Percentiles rank a stretch among this genome's conserved stretches.
Conservation (phyloP, 1,140 invertebrate genomes). For the Aphaenogaster ashmeadi region DNA sequence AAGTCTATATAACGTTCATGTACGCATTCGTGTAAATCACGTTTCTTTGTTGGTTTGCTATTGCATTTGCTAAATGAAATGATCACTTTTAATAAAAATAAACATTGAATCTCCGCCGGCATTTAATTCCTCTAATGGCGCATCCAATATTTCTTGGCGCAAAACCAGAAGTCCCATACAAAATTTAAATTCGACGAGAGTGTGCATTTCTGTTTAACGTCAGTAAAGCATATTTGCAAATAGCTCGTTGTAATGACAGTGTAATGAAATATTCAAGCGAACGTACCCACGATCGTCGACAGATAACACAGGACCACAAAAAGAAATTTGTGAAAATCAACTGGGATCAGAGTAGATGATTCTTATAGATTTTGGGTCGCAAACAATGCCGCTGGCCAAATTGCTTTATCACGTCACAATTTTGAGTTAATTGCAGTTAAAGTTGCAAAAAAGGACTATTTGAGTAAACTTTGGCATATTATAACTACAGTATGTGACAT, state of each 20-base stretch:
- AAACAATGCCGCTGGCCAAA: too few species aligned
- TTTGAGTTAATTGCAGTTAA: too few species aligned
- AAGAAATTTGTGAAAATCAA: too few species aligned
- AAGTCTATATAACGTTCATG: not conserved
- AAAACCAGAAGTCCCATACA: not conserved
- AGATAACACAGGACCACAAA: not conserved
- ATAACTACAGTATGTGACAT: too few species aligned
- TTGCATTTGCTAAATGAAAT: slow-evolving; percentile 16
- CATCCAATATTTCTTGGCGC: slow-evolving; percentile 1
- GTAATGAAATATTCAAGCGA: not conserved
- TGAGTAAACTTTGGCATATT: too few species aligned
- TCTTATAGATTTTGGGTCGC: too few species aligned
- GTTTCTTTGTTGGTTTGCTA: not conserved
- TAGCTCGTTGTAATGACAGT: not conserved
- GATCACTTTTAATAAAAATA: slow-evolving; percentile 6
- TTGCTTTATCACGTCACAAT: too few species aligned
- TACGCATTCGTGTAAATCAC: not conserved
- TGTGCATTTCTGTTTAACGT: not conserved
- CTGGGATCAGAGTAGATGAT: too few species aligned
- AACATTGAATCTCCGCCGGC: not conserved
- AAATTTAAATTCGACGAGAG: not conserved
- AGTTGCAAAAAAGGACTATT: too few species aligned
- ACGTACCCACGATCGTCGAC: not conserved
- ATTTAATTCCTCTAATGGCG: not conserved
- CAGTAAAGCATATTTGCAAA: not conserved